Conservation (phyloP, 2,113 vertebrate species). For the Syngnathoides biaculeatus region DNA sequence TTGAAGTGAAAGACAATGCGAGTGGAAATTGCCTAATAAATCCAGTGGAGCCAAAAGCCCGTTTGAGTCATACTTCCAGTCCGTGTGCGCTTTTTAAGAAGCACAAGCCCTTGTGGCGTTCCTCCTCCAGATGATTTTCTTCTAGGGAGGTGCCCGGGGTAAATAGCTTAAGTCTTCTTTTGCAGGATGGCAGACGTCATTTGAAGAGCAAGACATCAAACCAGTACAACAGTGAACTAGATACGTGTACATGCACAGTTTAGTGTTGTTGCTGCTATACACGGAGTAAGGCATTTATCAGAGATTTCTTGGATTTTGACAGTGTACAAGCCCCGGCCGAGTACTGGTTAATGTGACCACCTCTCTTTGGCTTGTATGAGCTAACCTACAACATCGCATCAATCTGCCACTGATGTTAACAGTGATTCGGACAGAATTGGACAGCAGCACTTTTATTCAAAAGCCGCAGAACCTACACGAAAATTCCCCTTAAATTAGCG, state of each 20-base stretch:
- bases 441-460: no score
- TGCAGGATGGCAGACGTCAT: background rate
- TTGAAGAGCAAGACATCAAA: background rate
- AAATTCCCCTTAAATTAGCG: no score
- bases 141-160: conserved; percentile 42
- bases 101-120: conserved; percentile 49
- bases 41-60: conserved; percentile 80
- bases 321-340: background rate
- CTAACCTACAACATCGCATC: no score
- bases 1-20: conserved; percentile 98
- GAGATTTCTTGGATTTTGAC: background rate
- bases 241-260: background rate
- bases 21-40: conserved; percentile 99
- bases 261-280: background rate
- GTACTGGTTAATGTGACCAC: background rate
- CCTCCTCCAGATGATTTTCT: conserved; percentile 47
- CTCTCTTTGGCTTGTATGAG: background rate
- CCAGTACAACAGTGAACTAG: background rate
- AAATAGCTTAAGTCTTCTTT: conserved; percentile 31
- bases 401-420: no score
- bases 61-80: conserved; percentile 79
- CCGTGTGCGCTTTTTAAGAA: conserved; percentile 80
- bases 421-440: no score
- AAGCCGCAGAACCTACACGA: no score
- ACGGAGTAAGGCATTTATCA: background rate